These are phyloP conservation scores for Coecobrya sp. DNA, from an alignment of 2,888 invertebrate genomes.

Conservation along the genomic window DNA sequence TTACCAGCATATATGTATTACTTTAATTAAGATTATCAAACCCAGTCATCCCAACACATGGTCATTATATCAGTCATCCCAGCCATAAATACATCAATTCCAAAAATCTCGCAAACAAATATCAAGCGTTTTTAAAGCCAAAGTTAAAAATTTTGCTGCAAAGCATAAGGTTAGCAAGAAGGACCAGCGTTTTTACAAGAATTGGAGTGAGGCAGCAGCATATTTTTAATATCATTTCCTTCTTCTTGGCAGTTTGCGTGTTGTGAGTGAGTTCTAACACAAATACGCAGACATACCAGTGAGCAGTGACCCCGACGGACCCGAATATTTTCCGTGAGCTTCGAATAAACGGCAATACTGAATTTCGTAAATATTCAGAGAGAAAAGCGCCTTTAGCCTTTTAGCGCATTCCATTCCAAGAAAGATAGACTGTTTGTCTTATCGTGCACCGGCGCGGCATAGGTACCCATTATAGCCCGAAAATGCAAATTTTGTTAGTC, in stretches of 20 bases:
- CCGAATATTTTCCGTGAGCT: background rate
- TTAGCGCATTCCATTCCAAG: background rate
- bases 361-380: background rate
- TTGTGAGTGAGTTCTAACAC: background rate
- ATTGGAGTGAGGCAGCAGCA: background rate
- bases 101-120: background rate
- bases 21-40: background rate
- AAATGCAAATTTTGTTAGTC: background rate
- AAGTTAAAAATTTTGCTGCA: background rate
- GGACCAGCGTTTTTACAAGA: background rate
- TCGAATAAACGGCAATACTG: background rate
- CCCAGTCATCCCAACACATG: background rate
- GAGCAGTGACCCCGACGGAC: background rate
- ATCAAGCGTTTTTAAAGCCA: constrained; percentile 12
- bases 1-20: background rate
- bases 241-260: background rate
- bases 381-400: background rate
- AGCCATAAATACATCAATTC: background rate
- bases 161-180: background rate
- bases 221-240: background rate
- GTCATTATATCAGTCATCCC: background rate
- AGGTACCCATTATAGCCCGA: background rate
- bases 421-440: background rate
- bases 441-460: background rate
- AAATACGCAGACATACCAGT: too few relatives aligned